Evolutionary conservation across 2,888 invertebrate species (phyloP), one percentile per base, ranked within the genome.

Genomic region (Drosophila fungiperda): DNA sequence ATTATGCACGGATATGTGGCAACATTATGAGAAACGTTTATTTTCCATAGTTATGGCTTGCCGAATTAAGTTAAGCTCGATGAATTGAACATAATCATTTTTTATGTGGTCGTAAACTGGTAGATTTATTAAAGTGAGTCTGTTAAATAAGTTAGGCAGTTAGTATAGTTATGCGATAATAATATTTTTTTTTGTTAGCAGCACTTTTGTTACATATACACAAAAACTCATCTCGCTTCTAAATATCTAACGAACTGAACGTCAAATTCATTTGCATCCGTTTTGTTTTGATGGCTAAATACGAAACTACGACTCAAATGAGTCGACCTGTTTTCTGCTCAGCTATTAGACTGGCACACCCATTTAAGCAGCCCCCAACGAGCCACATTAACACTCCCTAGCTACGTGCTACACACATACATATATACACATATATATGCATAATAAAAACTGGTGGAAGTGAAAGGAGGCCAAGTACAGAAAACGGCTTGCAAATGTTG

Each of bases 241-340:
- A 26, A n/a, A 38, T 23, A 26, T 26, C 49, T 33, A 32, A 23
- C 3, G 12, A 78, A 69, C 64, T 71, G 61, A 68, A 66, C 66
- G 69, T 69, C 52, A 68, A 60, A 68, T 73, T 61, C 65, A 64
- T 82, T 73, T 78, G 71, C 69, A 68, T 65, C 45, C 55, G 63
- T 49, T 68, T 59, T 60, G 53, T 78, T 78, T 57, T 70, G 63
- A 70, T 70, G 52, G 49, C 45, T 29, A 59, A 68, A 61, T 67
- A 45, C 67, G 45, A 60, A 76, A 48, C 12, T 33, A 55, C 68
- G 57, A 33, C 58, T 45, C 65, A 71, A 72, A 68, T 50, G 64
- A 68, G 67, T 42, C 73, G 84, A 87, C 87, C 83, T 83, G 77
- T 59, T 83, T 83, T 78, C 76, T 68, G 60, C 33, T 36, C 59